Evolutionary conservation across 2,888 invertebrate genomes (phyloP).

Genomic region (Acronicta aceris): DNA sequence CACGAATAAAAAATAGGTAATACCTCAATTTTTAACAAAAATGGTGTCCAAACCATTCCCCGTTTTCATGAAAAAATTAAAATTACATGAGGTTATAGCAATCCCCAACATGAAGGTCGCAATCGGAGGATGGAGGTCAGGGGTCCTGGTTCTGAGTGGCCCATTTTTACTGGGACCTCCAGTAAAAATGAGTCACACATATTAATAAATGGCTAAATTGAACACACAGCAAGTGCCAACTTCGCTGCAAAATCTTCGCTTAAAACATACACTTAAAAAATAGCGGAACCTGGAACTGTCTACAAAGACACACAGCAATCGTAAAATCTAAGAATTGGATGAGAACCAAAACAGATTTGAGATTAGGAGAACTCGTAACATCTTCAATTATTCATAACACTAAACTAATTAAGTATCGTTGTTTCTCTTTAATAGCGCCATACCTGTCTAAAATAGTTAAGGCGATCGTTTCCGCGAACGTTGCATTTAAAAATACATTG

Average conservation of each 20-base stretch:
- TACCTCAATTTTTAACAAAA: too few relatives aligned
- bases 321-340: slow-evolving; percentile 53
- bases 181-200: too few relatives aligned
- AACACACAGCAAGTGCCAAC: not conserved
- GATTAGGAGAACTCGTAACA: slow-evolving; percentile 44
- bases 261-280: slow-evolving; percentile 12
- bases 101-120: too few relatives aligned
- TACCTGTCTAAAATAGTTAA: slow-evolving; percentile 28
- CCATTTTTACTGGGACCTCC: too few relatives aligned
- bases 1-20: too few relatives aligned
- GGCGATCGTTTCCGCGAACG: slow-evolving; percentile 25
- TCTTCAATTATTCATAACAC: slow-evolving; percentile 42
- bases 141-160: too few relatives aligned
- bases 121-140: too few relatives aligned
- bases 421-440: slow-evolving; percentile 19
- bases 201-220: too few relatives aligned
- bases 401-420: slow-evolving; percentile 29
- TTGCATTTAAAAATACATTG: slow-evolving; percentile 30
- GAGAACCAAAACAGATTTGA: slow-evolving; percentile 47
- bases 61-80: too few relatives aligned
- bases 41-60: too few relatives aligned
- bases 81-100: too few relatives aligned
- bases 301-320: slow-evolving; percentile 34
- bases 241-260: not conserved
- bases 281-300: slow-evolving; percentile 28